phyloP scores from a whole-genome alignment of 2,113 vertebrate species.

The cattle (Bos taurus) region DNA sequence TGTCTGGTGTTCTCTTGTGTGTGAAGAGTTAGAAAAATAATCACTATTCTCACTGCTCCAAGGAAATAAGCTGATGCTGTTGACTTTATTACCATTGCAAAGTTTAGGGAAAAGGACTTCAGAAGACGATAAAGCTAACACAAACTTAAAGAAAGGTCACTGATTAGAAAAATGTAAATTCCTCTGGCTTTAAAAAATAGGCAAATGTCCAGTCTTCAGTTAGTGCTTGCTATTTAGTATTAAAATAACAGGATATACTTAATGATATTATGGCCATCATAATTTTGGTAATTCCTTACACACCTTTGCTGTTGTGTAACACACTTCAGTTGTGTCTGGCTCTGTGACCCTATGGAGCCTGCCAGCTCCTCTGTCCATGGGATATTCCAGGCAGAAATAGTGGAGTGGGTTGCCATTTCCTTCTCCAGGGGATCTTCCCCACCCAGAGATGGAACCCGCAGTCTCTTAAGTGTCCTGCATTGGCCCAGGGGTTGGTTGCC shows the following conservation, averaged over 20 bases:
- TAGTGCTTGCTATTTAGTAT: not conserved
- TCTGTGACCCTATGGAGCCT: not conserved
- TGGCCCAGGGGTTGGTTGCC: not conserved
- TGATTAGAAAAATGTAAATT: not conserved
- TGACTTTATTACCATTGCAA: not conserved
- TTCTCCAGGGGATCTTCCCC: not conserved
- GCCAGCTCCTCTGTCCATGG: not conserved
- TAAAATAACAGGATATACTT: not conserved
- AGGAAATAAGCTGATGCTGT: not conserved
- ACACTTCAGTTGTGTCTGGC: not conserved
- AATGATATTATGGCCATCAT: not conserved
- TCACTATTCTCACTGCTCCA: accelerated
- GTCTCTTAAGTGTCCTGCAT: not conserved
- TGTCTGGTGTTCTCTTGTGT: not conserved
- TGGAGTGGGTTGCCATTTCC: not conserved
- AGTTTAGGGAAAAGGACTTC: not conserved
- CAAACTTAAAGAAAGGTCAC: not conserved
- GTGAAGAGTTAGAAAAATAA: not conserved
- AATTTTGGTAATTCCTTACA: not conserved
- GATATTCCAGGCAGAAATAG: not conserved
- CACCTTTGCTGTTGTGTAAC: not conserved
- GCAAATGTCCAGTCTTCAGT: not conserved
- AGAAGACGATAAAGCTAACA: not conserved
- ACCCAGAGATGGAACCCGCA: not conserved
- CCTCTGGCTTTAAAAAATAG: not conserved